These are phyloP conservation scores for Epinephelus awoara DNA, from an alignment of 2,797 vertebrate genomes.

Conservation along the genomic window DNA sequence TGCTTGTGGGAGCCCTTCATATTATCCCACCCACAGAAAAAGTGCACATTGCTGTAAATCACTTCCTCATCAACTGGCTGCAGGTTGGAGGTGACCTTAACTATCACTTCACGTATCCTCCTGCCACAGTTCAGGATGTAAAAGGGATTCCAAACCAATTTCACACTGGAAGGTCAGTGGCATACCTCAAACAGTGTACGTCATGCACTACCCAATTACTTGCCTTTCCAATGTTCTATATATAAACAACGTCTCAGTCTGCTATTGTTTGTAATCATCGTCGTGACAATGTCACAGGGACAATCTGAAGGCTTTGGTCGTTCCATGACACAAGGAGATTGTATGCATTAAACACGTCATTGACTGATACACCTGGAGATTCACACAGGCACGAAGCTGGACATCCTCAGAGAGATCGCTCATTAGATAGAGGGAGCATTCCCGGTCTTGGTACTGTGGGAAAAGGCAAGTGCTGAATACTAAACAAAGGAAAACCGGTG, in stretches of 20 bases:
- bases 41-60: not conserved
- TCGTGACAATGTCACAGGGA: not conserved
- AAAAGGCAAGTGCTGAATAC: constrained; percentile 12
- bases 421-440: constrained; percentile 3
- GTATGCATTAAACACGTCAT: not conserved
- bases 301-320: not conserved
- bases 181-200: not conserved
- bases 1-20: not conserved
- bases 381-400: not conserved
- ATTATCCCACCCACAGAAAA: not conserved
- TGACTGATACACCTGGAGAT: not conserved
- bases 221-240: not conserved
- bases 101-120: constrained; percentile 16
- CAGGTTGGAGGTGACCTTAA: constrained; percentile 2
- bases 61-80: constrained; percentile 1
- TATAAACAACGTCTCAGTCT: not conserved
- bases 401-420: not conserved
- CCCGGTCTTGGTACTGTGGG: not conserved
- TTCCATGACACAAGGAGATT: not conserved
- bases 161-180: not conserved
- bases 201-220: not conserved
- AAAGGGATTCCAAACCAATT: constrained; percentile 5
- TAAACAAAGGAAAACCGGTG: not conserved
- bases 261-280: not conserved
- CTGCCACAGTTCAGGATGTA: not conserved